phyloP scores from a whole-genome alignment of 2,888 invertebrate genomes.

The Desoria tigrina region DNA sequence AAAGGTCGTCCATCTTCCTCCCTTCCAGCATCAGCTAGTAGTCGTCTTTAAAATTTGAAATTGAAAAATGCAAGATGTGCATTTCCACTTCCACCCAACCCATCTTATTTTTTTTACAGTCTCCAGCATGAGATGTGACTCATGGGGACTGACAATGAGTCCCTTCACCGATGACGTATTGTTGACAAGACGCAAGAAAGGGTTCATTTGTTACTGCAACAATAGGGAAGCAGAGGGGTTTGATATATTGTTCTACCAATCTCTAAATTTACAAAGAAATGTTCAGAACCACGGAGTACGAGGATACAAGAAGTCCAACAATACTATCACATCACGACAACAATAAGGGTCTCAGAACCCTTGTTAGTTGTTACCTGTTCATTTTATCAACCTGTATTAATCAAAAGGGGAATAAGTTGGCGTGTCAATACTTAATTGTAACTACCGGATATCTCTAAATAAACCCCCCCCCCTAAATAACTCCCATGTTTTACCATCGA shows the following conservation, averaged over 20 bases:
- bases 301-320: background rate
- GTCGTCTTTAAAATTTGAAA: too few species aligned
- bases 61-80: too few species aligned
- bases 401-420: background rate
- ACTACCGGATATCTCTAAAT: too few species aligned
- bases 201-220: conserved; percentile 5
- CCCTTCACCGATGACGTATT: background rate
- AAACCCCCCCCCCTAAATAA: too few species aligned
- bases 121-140: background rate
- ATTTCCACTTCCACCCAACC: too few species aligned
- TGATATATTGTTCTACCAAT: conserved; percentile 16
- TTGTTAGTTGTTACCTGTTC: too few species aligned
- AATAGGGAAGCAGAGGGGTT: background rate
- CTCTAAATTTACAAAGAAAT: too few species aligned
- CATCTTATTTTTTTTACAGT: too few species aligned
- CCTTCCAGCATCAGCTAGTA: too few species aligned
- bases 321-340: background rate
- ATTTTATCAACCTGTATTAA: background rate
- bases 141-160: background rate
- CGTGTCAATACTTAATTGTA: too few species aligned
- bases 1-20: background rate
- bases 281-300: too few species aligned
- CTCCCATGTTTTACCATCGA: too few species aligned
- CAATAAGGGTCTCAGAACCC: background rate
- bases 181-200: conserved; percentile 13